Conservation (phyloP, 1,140 invertebrate genomes). For the Hylaeus anthracinus region DNA sequence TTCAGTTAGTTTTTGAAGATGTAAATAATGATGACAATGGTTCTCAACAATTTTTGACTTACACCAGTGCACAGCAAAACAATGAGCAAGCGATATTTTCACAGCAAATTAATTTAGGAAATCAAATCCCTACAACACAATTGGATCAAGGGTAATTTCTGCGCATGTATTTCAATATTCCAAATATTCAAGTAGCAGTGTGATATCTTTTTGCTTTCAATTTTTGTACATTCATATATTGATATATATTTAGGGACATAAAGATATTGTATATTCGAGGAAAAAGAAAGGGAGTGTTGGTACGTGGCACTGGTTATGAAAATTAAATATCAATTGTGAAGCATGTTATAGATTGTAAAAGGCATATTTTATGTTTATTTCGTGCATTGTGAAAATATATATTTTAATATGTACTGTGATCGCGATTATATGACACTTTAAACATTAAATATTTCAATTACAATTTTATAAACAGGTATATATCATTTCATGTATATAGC, state of each 20-base stretch:
- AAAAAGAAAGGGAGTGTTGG: constrained; percentile 39
- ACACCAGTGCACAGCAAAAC: constrained; percentile 68
- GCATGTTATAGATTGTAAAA: constrained; percentile 19
- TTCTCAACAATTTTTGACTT: constrained; percentile 71
- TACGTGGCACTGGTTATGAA: constrained; percentile 35
- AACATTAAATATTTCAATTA: constrained; percentile 14
- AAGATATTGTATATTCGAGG: constrained; percentile 30
- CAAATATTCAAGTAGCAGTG: constrained; percentile 43
- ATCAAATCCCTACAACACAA: constrained; percentile 67
- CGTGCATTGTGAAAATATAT: constrained; percentile 6
- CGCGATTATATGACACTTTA: constrained; percentile 5
- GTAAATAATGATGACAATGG: constrained; percentile 72
- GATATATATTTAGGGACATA: background rate
- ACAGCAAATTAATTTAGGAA: constrained; percentile 71
- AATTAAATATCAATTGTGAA: constrained; percentile 19
- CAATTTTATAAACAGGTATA: constrained; percentile 14
- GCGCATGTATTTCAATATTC: constrained; percentile 55
- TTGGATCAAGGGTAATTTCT: constrained; percentile 77
- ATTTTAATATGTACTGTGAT: background rate
- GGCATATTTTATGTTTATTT: constrained; percentile 1
- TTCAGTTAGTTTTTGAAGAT: constrained; percentile 75
- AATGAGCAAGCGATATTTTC: constrained; percentile 70
- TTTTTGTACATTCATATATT: constrained; percentile 3
- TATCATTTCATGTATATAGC: constrained; percentile 32
- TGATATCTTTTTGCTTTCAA: constrained; percentile 25